Conservation (phyloP, 2,888 invertebrate species). For the Dicycla oo region DNA sequence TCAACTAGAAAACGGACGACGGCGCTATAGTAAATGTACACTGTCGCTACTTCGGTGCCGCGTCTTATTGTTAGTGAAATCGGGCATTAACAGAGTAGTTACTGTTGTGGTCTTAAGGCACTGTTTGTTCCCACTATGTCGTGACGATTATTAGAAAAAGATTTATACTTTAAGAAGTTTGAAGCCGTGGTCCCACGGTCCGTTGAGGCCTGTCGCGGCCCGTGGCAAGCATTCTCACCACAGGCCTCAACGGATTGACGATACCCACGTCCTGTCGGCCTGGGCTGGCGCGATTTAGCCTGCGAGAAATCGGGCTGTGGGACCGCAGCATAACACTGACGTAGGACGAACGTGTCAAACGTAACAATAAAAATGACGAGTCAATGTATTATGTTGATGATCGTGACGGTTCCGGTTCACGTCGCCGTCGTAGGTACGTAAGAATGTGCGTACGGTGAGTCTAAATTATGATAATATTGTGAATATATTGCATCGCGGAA, state of each 20-base stretch:
- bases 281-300: too few species aligned
- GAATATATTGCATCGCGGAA: conserved; percentile 6
- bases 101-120: too few species aligned
- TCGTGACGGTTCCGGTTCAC: conserved; percentile 20
- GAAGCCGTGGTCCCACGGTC: too few species aligned
- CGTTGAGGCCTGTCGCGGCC: too few species aligned
- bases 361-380: conserved; percentile 16
- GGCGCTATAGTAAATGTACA: too few species aligned
- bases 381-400: conserved; percentile 4
- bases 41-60: too few species aligned
- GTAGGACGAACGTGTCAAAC: conserved; percentile 6
- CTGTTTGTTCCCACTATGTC: not conserved
- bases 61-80: not conserved
- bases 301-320: too few species aligned
- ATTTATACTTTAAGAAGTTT: too few species aligned
- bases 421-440: not conserved
- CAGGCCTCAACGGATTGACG: too few species aligned
- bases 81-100: not conserved
- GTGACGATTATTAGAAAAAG: not conserved
- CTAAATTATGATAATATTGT: conserved; percentile 25
- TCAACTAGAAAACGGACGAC: too few species aligned
- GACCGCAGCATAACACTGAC: not conserved
- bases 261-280: too few species aligned
- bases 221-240: too few species aligned
- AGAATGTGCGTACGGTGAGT: not conserved